Percentiles rank a stretch among this genome's conserved stretches.
Conservation (phyloP, 1,140 invertebrate genomes). For the Dreissena polymorpha region DNA sequence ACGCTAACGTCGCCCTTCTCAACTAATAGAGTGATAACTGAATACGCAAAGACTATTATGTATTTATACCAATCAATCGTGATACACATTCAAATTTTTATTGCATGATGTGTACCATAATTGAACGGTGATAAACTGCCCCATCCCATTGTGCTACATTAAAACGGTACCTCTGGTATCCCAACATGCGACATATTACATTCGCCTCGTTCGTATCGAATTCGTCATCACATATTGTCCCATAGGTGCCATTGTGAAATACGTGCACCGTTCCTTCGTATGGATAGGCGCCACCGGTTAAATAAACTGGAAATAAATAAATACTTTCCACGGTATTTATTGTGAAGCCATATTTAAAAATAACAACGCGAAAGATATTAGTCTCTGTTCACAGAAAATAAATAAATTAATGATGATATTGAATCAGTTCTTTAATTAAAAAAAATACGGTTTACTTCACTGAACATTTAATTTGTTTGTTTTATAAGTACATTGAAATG, state of each 20-base stretch:
- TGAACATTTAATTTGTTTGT: no score
- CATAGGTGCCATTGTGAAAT: constrained; percentile 11
- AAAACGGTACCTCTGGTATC: constrained; percentile 15
- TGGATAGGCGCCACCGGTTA: not conserved
- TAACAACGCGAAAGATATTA: no score
- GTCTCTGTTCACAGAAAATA: no score
- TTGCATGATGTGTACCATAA: not conserved
- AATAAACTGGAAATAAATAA: not conserved
- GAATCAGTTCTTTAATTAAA: no score
- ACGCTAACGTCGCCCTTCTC: not conserved
- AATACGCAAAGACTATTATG: not conserved
- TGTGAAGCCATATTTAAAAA: no score
- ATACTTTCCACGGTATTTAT: no score
- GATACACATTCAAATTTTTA: not conserved
- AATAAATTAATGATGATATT: no score
- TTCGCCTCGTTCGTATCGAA: constrained; percentile 22
- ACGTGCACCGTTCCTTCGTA: constrained; percentile 19
- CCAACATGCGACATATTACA: constrained; percentile 32
- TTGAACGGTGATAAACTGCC: not conserved
- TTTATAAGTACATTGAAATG: no score
- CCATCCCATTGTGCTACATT: not conserved
- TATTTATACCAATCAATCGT: not conserved
- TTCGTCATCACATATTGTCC: constrained; percentile 34
- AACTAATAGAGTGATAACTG: not conserved
- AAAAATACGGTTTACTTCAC: no score